Base-by-base conservation (phyloP, 2,113 vertebrate genomes). In the Thunnus maccoyii region DNA sequence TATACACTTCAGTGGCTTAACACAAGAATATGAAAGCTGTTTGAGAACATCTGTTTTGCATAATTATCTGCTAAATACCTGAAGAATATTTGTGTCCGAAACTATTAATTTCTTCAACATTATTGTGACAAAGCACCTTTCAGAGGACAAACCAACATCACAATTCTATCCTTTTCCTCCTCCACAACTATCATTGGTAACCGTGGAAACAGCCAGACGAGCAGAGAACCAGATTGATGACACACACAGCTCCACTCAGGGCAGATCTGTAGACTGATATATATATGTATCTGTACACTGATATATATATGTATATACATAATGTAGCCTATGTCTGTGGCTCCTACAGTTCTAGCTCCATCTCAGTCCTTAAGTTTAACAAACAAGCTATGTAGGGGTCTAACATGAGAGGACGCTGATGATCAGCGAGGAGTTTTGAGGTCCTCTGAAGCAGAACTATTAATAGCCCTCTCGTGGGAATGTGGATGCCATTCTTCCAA, bases 191-290 rank as follows among this genome's bases (percentile, higher is more conserved):
- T 84, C 76, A 75, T 20, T 65, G 82, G 90, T 91, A 89, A 90
- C 93, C 84, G 67, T 92, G 89, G 93, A 91, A 93, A 92, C 88
- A 81, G 71, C 56, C 86, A 86, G 85, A 85, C 64, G 10, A 52
- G 80, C 52, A 2, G 22, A 63, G 69, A 76, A 75, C 63, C 68
- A 73, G 78, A 87, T 76, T 86, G 80, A 84, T 86, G 79, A 89
- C 80, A 89, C 70, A 78, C 56, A 70, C 76, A 73, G 76, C 84
- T 78, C 78, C 82, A 70, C 70, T 78, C 80, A 62, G 66, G 54
- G 73, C 55, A 80, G 70, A 84, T 87, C 82, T 70, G 65, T 68
- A 57, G 58, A 81, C 57, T 50, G 70, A 82, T 76, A 83, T 72
- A 75, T 5, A 46, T 44, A 50, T 30, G 27, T 4, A 30, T 30